Percentiles rank a stretch among this genome's conserved stretches.
These are phyloP conservation scores for Anguilla rostrata DNA, from an alignment of 2,113 vertebrate species.

Conservation along the genomic window DNA sequence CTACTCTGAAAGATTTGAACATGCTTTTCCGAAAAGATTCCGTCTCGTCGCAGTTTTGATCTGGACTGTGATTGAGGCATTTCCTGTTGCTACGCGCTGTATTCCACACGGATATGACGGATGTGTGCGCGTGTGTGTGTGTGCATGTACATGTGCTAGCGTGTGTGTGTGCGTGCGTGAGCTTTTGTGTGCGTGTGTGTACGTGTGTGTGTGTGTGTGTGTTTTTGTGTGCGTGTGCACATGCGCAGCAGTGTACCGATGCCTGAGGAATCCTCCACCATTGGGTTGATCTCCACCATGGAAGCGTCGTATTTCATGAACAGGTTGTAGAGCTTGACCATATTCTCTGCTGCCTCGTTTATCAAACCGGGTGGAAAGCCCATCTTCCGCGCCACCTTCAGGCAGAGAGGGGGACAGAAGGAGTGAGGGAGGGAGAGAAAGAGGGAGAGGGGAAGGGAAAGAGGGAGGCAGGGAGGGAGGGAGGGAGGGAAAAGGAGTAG, in stretches of 20 bases:
- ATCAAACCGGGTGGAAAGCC: conserved; percentile 86
- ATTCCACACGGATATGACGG: no score
- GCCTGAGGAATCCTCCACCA: conserved; percentile 96
- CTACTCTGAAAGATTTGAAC: no score
- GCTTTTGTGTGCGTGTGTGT: neutral
- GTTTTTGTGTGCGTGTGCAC: neutral
- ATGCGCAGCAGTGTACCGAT: conserved; percentile 67
- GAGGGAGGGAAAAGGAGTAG: neutral
- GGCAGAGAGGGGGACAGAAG: neutral
- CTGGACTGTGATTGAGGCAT: no score
- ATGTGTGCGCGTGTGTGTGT: neutral
- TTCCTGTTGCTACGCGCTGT: no score
- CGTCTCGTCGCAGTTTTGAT: no score
- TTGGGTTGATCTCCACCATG: conserved; percentile 98
- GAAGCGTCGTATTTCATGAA: conserved; percentile 97
- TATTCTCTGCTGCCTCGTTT: conserved; percentile 90
- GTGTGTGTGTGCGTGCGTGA: neutral
- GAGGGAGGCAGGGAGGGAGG: neutral
- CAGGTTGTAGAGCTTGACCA: conserved; percentile 92
- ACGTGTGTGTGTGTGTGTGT: neutral
- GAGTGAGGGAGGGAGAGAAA: neutral
- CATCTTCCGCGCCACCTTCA: conserved; percentile 92
- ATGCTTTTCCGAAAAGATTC: no score
- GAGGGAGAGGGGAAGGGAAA: neutral
- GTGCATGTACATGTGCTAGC: neutral